A percentile compares a stretch with the other conserved stretches of the same genome.
Evolutionary conservation across 2,113 vertebrate genomes (phyloP).

Genomic region (Telmatochromis brichardi): DNA sequence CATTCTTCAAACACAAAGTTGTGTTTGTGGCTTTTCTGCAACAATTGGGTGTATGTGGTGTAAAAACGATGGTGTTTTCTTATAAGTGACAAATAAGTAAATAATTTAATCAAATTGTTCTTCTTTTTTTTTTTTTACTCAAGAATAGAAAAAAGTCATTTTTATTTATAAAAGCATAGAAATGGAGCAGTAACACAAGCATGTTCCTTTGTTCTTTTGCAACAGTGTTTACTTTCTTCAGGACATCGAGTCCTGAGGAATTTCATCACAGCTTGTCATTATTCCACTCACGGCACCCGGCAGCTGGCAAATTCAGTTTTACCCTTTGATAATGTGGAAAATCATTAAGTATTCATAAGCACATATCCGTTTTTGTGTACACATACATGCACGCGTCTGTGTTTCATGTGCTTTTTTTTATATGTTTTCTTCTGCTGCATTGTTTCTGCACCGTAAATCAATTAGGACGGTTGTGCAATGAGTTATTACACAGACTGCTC

Average conservation of each 20-base stretch:
- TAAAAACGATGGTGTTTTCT: neutral
- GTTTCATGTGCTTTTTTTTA: conserved; percentile 21
- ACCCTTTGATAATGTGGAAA: conserved; percentile 63
- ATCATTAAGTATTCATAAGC: conserved; percentile 66
- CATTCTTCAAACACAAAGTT: neutral
- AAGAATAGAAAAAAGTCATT: neutral
- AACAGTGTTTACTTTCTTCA: conserved; percentile 32
- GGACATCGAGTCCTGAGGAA: conserved; percentile 28
- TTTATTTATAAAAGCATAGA: neutral
- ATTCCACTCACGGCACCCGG: conserved; percentile 46
- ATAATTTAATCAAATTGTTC: neutral
- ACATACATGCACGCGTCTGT: conserved; percentile 25
- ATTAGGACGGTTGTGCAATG: conserved; percentile 48
- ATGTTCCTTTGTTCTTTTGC: conserved; percentile 17
- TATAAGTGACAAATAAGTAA: neutral
- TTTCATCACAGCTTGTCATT: conserved; percentile 60
- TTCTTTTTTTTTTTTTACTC: neutral
- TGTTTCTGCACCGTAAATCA: conserved; percentile 32
- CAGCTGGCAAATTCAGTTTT: conserved; percentile 62
- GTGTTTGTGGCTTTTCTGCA: neutral
- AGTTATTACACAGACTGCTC: conserved; percentile 31
- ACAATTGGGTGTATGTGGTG: neutral
- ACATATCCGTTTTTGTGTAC: neutral
- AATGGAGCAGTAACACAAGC: neutral
- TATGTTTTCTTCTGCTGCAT: neutral